phyloP scores from a whole-genome alignment of 2,888 invertebrate genomes.

The Ectropis crepuscularia region DNA sequence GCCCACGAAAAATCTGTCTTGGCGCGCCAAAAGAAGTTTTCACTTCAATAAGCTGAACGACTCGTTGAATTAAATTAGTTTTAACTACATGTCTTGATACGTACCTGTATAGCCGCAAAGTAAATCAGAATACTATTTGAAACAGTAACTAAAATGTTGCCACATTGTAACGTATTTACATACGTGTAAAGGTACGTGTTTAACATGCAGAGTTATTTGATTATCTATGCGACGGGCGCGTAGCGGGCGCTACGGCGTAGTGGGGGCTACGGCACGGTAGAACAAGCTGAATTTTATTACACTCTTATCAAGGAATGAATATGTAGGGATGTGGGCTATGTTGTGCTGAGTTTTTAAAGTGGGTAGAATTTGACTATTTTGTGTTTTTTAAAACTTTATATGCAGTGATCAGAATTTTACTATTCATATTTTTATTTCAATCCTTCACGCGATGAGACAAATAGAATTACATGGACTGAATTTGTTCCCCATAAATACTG shows the following conservation, averaged over 20 bases:
- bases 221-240: conserved; percentile 25
- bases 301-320: conserved; percentile 11
- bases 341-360: not conserved
- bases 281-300: conserved; percentile 20
- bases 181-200: conserved; percentile 23
- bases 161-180: conserved; percentile 24
- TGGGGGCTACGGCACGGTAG: conserved; percentile 15
- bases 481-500: no score
- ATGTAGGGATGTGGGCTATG: not conserved
- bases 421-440: no score
- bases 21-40: no score
- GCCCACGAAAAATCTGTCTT: no score
- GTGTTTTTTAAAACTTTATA: no score
- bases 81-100: no score
- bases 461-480: no score
- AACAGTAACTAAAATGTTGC: not conserved
- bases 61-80: no score
- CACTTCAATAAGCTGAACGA: no score
- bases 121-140: not conserved
- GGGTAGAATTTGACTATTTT: not conserved
- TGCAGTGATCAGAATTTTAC: no score
- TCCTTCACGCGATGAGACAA: no score
- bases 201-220: conserved; percentile 28
- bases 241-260: conserved; percentile 21
- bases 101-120: no score